These are phyloP conservation scores for Pogonognathellus flavescens DNA, from an alignment of 1,140 invertebrate genomes.

Conservation along the genomic window DNA sequence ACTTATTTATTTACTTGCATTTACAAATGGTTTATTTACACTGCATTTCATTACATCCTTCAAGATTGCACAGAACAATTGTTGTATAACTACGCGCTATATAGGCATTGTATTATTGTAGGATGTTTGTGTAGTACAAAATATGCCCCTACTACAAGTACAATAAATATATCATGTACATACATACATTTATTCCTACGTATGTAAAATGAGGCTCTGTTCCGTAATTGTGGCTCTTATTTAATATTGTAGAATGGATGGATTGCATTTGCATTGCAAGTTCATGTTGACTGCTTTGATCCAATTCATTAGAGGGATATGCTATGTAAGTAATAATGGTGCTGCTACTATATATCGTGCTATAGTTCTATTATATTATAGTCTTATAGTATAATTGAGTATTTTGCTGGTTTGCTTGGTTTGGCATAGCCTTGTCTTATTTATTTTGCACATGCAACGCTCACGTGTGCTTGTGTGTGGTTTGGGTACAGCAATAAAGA, in stretches of 20 bases:
- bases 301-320: background rate
- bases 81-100: background rate
- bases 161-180: too few relatives aligned
- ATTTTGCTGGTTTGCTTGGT: constrained; percentile 1
- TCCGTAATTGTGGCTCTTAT: too few relatives aligned
- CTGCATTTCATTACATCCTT: constrained; percentile 17
- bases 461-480: constrained; percentile 1
- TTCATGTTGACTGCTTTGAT: constrained; percentile 15
- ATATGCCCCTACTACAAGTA: too few relatives aligned
- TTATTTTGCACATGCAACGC: constrained; percentile 28
- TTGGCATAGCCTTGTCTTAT: constrained; percentile 27
- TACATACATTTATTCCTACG: too few relatives aligned
- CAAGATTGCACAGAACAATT: background rate
- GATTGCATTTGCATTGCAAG: constrained; percentile 18
- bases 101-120: background rate
- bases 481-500: background rate
- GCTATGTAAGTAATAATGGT: too few relatives aligned
- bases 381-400: background rate
- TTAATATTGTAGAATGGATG: background rate
- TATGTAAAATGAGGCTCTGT: too few relatives aligned
- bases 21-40: constrained; percentile 33
- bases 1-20: too few relatives aligned
- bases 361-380: background rate
- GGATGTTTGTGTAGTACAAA: too few relatives aligned
- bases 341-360: background rate